Conservation (phyloP, 2,797 vertebrate species). For the Anguilla marmorata region DNA sequence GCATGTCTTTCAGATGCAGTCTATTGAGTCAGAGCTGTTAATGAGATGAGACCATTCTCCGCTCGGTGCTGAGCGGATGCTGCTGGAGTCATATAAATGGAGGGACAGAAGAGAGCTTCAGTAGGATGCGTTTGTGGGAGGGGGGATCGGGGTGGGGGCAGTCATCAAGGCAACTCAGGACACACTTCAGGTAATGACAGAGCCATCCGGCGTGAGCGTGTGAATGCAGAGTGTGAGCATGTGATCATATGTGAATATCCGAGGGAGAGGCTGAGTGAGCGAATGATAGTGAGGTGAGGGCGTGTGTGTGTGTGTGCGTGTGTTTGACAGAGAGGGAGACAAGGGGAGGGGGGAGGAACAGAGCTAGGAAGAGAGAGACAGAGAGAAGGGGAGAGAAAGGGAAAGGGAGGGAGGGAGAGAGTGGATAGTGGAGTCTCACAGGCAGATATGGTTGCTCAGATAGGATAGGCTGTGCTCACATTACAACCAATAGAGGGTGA, state of each 20-base stretch:
- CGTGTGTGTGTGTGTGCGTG: not conserved
- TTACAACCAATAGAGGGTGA: not conserved
- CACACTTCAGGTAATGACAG: not conserved
- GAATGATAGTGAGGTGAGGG: not conserved
- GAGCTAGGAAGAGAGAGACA: not conserved
- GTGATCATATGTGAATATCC: not conserved
- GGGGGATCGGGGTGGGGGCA: not conserved
- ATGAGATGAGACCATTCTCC: not conserved
- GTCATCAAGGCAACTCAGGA: not conserved
- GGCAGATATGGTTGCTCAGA: not conserved
- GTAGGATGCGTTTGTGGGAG: not conserved
- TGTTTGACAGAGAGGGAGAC: not conserved
- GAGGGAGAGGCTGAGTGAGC: not conserved
- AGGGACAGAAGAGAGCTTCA: not conserved
- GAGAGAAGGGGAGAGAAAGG: not conserved
- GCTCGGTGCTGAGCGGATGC: not conserved
- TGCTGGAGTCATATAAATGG: not conserved
- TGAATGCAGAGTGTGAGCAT: not conserved
- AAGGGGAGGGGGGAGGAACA: not conserved
- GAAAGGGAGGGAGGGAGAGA: not conserved
- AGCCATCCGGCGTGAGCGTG: not conserved
- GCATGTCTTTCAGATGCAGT: constrained; percentile 44
- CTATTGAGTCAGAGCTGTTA: constrained; percentile 43
- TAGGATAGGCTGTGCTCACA: not conserved
- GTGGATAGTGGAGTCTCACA: not conserved